These are phyloP conservation scores for Reticulitermes speratus DNA, from an alignment of 1,140 invertebrate genomes.

Conservation along the genomic window DNA sequence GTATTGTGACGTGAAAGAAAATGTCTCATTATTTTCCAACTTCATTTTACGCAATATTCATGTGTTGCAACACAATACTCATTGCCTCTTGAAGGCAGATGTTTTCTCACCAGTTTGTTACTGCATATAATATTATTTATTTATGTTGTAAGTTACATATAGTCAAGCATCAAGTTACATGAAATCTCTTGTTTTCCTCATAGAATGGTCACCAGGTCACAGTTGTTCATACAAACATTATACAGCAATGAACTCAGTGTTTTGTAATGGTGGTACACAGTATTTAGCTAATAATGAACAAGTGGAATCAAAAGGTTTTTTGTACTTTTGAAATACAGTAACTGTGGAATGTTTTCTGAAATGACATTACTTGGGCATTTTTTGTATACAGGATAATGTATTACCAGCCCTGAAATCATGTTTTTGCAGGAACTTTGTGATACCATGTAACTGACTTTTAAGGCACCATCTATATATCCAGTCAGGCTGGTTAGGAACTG, in stretches of 20 bases:
- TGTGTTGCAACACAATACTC: constrained; percentile 24
- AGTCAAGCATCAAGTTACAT: not conserved
- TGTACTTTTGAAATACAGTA: constrained; percentile 23
- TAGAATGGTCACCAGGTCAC: not conserved
- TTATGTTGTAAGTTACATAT: constrained; percentile 22
- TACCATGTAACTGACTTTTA: not conserved
- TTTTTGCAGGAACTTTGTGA: constrained; percentile 16
- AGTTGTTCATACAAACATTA: not conserved
- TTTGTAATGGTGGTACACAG: not conserved
- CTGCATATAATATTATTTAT: constrained; percentile 24
- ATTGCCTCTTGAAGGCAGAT: constrained; percentile 20
- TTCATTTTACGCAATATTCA: constrained; percentile 15
- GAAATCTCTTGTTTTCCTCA: not conserved
- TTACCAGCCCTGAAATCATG: not conserved
- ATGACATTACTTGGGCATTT: not conserved
- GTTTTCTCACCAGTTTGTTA: constrained; percentile 20
- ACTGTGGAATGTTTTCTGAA: constrained; percentile 2
- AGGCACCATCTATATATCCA: not conserved
- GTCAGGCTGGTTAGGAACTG: not conserved
- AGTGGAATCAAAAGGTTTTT: not conserved
- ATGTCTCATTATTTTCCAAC: not conserved
- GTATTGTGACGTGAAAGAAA: no score
- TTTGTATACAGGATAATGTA: constrained; percentile 17
- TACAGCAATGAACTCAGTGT: not conserved
- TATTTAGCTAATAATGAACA: not conserved